Percentiles rank a stretch among this genome's conserved stretches.
Evolutionary conservation across 2,113 vertebrate species (phyloP).

Genomic region (Irena cyanogastra): DNA sequence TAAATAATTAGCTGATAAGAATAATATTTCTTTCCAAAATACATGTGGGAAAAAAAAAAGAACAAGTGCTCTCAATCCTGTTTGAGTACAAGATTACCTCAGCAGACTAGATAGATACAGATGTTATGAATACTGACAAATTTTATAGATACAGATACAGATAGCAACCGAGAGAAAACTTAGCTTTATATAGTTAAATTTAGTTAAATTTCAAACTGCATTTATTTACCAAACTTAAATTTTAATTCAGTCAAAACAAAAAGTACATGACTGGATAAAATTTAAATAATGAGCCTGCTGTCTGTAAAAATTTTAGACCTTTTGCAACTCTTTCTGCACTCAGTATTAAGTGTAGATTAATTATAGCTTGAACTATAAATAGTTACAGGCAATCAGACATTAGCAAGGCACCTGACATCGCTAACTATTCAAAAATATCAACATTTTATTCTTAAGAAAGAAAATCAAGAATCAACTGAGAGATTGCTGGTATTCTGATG

Average conservation of each 20-base stretch:
- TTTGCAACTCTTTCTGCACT: neutral
- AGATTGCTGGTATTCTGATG: neutral
- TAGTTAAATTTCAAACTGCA: neutral
- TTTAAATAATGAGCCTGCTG: neutral
- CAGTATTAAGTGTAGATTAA: neutral
- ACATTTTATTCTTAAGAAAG: neutral
- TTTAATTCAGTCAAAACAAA: neutral
- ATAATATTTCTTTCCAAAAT: neutral
- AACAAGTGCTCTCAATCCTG: neutral
- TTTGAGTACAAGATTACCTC: neutral
- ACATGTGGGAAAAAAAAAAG: neutral
- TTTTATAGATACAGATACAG: neutral
- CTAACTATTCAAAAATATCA: neutral
- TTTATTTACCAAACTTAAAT: neutral
- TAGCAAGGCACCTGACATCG: neutral
- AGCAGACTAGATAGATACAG: neutral
- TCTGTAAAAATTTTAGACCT: neutral
- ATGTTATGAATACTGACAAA: neutral
- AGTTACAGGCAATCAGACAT: neutral
- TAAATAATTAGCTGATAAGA: neutral
- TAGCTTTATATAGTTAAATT: neutral
- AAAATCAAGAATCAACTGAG: neutral
- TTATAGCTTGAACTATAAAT: neutral
- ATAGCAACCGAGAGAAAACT: neutral
- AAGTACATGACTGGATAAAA: neutral